Percentiles rank a stretch among this genome's conserved stretches.
Evolutionary conservation across 2,113 vertebrate species (phyloP).

Genomic region (Salvator merianae): DNA sequence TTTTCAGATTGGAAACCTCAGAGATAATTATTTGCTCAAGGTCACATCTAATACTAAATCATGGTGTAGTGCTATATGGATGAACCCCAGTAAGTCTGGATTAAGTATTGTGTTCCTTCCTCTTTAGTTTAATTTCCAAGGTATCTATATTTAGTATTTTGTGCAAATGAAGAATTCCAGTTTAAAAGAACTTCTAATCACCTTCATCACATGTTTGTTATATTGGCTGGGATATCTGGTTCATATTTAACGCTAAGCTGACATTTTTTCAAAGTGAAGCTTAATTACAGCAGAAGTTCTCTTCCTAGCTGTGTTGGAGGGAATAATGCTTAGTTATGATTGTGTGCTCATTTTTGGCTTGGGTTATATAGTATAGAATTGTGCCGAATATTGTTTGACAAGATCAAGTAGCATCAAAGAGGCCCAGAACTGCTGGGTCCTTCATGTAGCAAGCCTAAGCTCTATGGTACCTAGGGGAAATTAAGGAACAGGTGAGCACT

Average conservation of each 20-base stretch:
- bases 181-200: not conserved
- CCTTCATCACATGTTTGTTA: not conserved
- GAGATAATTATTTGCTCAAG: not conserved
- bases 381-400: no score
- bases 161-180: not conserved
- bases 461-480: no score
- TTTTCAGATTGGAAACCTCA: not conserved
- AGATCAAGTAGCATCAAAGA: no score
- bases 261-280: not conserved
- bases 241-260: not conserved
- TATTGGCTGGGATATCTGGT: not conserved
- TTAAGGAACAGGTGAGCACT: no score
- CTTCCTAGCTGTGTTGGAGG: no score
- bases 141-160: not conserved
- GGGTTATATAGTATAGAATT: no score
- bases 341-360: no score
- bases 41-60: not conserved
- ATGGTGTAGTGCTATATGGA: not conserved
- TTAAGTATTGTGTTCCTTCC: not conserved
- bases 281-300: no score
- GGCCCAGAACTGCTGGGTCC: no score
- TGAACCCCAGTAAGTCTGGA: not conserved
- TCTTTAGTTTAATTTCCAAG: not conserved
- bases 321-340: no score
- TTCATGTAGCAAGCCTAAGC: no score